Evolutionary conservation across 1,140 invertebrate species (phyloP).

Genomic region (Bombus superbus): DNA sequence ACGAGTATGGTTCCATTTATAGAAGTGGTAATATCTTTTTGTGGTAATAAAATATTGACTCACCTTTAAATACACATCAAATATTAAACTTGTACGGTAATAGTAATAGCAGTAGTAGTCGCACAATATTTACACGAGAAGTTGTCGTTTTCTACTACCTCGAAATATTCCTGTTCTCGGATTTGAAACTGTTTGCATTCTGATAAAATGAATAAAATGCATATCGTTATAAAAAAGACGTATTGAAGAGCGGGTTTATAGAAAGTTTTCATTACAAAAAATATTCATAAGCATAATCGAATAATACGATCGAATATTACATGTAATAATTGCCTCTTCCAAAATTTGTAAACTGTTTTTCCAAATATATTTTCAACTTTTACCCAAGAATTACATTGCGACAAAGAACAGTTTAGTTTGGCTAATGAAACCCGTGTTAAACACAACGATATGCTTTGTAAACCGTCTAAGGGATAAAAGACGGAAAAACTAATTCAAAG

Average conservation of each 20-base stretch:
- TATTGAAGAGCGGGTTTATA: no score
- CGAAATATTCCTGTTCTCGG: background rate
- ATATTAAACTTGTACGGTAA: conserved; percentile 8
- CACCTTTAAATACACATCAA: conserved; percentile 19
- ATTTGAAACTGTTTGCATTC: background rate
- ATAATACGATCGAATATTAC: no score
- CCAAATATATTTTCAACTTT: no score
- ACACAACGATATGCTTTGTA: background rate
- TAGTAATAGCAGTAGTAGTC: background rate
- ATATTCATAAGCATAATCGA: no score
- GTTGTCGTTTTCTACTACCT: background rate
- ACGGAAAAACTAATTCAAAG: background rate
- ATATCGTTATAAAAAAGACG: background rate
- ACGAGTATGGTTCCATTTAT: background rate
- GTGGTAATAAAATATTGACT: conserved; percentile 12
- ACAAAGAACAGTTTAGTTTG: no score
- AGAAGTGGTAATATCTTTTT: conserved; percentile 19
- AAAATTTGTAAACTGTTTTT: no score
- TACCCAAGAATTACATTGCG: no score
- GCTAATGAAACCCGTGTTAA: background rate
- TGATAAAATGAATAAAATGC: background rate
- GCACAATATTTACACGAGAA: conserved; percentile 5
- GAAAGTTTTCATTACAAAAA: no score
- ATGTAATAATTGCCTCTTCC: no score
- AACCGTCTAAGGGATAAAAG: background rate